These are phyloP conservation scores for Lydus trimaculatus DNA, from an alignment of 2,888 invertebrate genomes.

Conservation along the genomic window DNA sequence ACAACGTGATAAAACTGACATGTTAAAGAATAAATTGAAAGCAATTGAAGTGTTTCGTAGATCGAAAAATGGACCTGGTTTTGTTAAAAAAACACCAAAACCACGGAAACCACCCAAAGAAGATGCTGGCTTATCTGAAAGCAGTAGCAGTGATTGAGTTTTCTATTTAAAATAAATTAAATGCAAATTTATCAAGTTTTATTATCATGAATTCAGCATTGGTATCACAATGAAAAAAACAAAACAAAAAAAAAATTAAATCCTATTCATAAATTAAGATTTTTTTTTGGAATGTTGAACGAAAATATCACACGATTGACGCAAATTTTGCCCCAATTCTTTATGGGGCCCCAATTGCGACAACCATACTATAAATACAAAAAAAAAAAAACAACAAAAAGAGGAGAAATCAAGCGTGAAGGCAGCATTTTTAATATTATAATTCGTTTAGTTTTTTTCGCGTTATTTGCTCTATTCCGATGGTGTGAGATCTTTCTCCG, in stretches of 20 bases:
- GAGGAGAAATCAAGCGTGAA: constrained; percentile 14
- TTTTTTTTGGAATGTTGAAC: constrained; percentile 25
- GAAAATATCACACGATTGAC: not conserved
- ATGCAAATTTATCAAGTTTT: not conserved
- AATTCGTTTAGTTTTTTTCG: not conserved
- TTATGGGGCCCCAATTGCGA: constrained; percentile 20
- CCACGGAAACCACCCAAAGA: constrained; percentile 61
- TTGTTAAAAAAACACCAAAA: constrained; percentile 61
- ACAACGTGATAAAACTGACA: constrained; percentile 70
- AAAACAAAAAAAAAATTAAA: not conserved
- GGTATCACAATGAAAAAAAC: not conserved
- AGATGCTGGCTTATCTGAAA: constrained; percentile 74
- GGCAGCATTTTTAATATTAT: constrained; percentile 22
- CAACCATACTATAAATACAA: not conserved
- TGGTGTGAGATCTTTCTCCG: constrained; percentile 76
- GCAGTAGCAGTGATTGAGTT: constrained; percentile 65
- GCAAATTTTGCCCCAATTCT: not conserved
- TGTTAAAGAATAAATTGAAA: constrained; percentile 73
- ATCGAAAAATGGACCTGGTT: constrained; percentile 68
- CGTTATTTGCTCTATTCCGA: constrained; percentile 68
- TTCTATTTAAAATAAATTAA: constrained; percentile 6
- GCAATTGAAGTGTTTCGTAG: constrained; percentile 79
- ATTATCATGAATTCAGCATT: not conserved
- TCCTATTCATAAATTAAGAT: constrained; percentile 16
- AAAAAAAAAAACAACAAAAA: constrained; percentile 25